Conservation (phyloP, 92 coral and sea anemone species). For the Metridium senile region DNA sequence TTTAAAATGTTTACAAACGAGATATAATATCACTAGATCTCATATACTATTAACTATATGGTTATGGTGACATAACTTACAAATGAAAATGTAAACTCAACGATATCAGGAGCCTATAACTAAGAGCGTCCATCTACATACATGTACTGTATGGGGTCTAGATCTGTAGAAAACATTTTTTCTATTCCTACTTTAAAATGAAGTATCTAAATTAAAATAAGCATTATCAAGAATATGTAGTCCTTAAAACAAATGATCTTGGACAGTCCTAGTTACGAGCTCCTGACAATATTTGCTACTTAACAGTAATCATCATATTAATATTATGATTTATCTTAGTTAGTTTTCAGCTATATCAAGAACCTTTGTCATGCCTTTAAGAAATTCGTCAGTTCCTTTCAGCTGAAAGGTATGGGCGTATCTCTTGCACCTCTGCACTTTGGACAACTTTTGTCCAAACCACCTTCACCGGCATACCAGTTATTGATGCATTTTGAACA, state of each 20-base stretch:
- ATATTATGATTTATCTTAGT: background rate
- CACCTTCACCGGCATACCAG: conserved; percentile 43
- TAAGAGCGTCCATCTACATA: background rate
- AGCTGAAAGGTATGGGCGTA: conserved; percentile 45
- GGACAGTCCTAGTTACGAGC: background rate
- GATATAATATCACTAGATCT: too few relatives aligned
- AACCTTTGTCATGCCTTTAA: conserved; percentile 26
- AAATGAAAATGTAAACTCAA: conserved; percentile 9
- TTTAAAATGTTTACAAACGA: too few relatives aligned
- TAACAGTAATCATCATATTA: too few relatives aligned
- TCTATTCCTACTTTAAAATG: background rate
- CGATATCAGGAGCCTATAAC: background rate
- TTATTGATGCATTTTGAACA: conserved; percentile 34
- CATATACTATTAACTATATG: too few relatives aligned
- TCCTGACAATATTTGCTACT: background rate
- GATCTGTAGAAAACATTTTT: background rate
- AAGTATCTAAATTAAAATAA: background rate
- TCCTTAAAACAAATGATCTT: background rate
- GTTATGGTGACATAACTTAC: conserved; percentile 19
- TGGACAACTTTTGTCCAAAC: conserved; percentile 36
- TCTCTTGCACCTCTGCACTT: conserved; percentile 25
- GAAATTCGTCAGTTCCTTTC: conserved; percentile 36
- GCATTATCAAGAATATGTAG: too few relatives aligned
- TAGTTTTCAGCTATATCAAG: background rate
- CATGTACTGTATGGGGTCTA: background rate